Percentiles rank a stretch among this genome's conserved stretches.
Evolutionary conservation across 2,113 vertebrate species (phyloP).

Genomic region (Gambusia holbrooki): DNA sequence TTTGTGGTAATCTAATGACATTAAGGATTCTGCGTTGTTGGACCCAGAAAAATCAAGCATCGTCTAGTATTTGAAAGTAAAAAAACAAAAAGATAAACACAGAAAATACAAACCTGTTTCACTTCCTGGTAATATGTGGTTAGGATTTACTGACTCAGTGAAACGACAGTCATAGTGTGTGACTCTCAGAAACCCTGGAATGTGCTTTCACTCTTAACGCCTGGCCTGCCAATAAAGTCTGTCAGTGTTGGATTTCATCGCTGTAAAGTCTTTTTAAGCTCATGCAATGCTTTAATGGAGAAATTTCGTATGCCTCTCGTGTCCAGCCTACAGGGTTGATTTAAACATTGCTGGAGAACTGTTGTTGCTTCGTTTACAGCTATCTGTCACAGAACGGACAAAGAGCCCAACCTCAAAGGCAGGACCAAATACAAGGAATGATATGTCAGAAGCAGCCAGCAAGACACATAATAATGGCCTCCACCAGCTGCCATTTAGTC

Average conservation of each 20-base stretch:
- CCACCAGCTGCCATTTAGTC: conserved; percentile 62
- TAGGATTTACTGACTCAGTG: neutral
- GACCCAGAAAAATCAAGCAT: neutral
- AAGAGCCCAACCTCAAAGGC: conserved; percentile 26
- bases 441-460: conserved; percentile 44
- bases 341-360: conserved; percentile 15
- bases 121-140: neutral
- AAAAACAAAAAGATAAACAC: neutral
- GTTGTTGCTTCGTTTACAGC: neutral
- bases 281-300: conserved; percentile 1
- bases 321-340: conserved; percentile 2
- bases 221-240: neutral
- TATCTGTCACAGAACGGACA: conserved; percentile 1
- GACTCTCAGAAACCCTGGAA: neutral
- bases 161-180: neutral
- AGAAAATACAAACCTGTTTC: neutral
- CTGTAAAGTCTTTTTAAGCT: neutral
- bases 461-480: conserved; percentile 59
- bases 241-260: neutral
- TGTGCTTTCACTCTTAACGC: neutral
- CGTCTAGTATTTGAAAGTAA: neutral
- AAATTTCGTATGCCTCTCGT: neutral
- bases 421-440: conserved; percentile 24
- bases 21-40: neutral
- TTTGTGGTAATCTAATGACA: neutral